Conservation (phyloP, 2,797 vertebrate genomes). For the Crossoptilon crossoptilon region DNA sequence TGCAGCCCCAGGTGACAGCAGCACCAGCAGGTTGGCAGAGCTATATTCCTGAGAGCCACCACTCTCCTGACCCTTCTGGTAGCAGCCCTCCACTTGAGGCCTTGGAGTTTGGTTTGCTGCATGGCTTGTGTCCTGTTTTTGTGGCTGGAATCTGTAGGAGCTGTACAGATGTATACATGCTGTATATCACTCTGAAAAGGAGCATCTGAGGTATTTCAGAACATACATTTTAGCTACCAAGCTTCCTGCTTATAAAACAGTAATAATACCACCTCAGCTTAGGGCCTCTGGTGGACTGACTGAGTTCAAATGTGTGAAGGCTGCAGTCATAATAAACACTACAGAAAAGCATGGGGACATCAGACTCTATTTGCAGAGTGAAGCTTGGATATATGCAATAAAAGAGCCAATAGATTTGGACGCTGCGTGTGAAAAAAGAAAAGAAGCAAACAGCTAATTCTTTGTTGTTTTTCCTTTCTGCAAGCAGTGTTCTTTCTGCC, state of each 20-base stretch:
- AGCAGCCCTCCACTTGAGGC: not conserved
- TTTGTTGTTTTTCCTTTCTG: not conserved
- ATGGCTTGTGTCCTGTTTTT: not conserved
- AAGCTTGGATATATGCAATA: not conserved
- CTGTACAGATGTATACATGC: rapidly evolving
- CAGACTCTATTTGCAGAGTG: not conserved
- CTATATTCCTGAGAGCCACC: not conserved
- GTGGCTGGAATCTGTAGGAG: not conserved
- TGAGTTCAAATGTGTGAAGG: slow-evolving; percentile 9
- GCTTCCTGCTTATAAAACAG: not conserved
- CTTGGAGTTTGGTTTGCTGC: not conserved
- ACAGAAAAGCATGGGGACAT: not conserved
- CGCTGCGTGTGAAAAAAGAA: not conserved
- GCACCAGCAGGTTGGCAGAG: too few relatives aligned
- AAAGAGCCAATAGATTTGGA: not conserved
- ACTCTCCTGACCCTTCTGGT: not conserved
- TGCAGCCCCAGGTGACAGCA: not conserved
- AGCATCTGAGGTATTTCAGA: not conserved
- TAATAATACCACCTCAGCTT: not conserved
- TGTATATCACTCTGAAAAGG: not conserved
- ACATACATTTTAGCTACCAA: not conserved
- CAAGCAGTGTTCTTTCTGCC: not conserved
- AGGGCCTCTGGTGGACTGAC: not conserved
- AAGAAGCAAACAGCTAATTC: not conserved
- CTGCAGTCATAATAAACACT: not conserved